Evolutionary conservation across 2,797 vertebrate species (phyloP), one percentile per base, ranked within the genome.

Genomic region (Gephyroberyx darwinii): DNA sequence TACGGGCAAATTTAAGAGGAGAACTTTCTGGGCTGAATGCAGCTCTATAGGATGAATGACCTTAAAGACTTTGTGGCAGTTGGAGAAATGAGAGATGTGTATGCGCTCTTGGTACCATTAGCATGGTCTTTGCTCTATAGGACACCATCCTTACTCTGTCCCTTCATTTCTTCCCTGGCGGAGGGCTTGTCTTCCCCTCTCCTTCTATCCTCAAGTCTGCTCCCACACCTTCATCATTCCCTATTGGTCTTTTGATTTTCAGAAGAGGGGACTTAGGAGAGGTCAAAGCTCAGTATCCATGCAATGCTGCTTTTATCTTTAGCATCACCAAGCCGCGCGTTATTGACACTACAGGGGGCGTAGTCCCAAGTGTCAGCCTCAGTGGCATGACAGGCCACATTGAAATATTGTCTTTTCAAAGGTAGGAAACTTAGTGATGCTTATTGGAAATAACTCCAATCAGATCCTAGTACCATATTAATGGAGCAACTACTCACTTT

Each of bases 241-340:
- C 80, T 74, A 69, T 73, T 59, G 16, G 57, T 64, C 62, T 80
- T 81, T 71, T 56, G 75, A 16, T 73, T 65, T 71, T 78, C 61
- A 72, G 79, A 73, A 17, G 47, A 73, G 72, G 75, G 79, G 77
- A 80, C 77, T 69, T 66, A 48, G 68, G 68, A 82, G 69, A 75
- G 68, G 66, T 35, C 54, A 75, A 83, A 82, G 77, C 71, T 88
- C 86, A 84, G 53, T 85, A 75, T 89, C 78, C 88, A 91, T 85
- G 77, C 73, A 89, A 88, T 86, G 89, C 90, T 91, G 90, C 89
- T 92, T 89, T 81, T 78, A 71, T 84, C 64, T 83, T n/a, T 17
- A 87, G 78, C 86, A 48, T 80, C 83, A 65, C 81, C 76, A 80
- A 83, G 83, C 74, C 61, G 63, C 52, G 53, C 50, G 64, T 74